Evolutionary conservation across 2,888 invertebrate species (phyloP).

Genomic region (Polydesmus complanatus): DNA sequence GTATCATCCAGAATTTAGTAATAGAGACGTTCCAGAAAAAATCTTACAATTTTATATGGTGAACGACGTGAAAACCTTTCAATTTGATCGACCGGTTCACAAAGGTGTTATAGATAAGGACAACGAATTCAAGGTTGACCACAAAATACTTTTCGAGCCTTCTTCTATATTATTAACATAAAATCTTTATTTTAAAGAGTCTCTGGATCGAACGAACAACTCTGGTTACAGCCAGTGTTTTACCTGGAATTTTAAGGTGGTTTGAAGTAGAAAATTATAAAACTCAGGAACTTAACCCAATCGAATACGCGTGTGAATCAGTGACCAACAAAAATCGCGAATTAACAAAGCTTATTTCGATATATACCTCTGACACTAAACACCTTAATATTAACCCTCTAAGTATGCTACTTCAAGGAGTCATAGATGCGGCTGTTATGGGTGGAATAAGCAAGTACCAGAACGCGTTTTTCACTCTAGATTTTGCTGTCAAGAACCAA

Average conservation of each 20-base stretch:
- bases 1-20: conserved; percentile 40
- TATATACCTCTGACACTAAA: conserved; percentile 64
- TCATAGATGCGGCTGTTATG: conserved; percentile 91
- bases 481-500: conserved; percentile 50
- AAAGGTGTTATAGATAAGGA: conserved; percentile 82
- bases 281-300: conserved; percentile 63
- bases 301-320: conserved; percentile 84
- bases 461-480: conserved; percentile 77
- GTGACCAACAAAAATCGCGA: conserved; percentile 81
- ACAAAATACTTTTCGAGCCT: conserved; percentile 5
- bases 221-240: conserved; percentile 59
- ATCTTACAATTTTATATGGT: conserved; percentile 79
- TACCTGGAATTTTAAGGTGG: conserved; percentile 88
- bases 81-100: conserved; percentile 76
- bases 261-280: conserved; percentile 69
- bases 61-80: conserved; percentile 78
- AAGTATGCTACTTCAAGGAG: conserved; percentile 81
- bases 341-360: conserved; percentile 59
- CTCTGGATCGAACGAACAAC: conserved; percentile 89
- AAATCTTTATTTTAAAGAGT: conserved; percentile 43
- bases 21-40: conserved; percentile 61
- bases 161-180: too few species aligned
- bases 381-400: conserved; percentile 70
- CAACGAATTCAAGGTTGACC: conserved; percentile 68
- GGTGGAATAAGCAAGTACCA: conserved; percentile 90